Conservation (phyloP, 2,797 vertebrate genomes). For the Allenopithecus nigroviridis region DNA sequence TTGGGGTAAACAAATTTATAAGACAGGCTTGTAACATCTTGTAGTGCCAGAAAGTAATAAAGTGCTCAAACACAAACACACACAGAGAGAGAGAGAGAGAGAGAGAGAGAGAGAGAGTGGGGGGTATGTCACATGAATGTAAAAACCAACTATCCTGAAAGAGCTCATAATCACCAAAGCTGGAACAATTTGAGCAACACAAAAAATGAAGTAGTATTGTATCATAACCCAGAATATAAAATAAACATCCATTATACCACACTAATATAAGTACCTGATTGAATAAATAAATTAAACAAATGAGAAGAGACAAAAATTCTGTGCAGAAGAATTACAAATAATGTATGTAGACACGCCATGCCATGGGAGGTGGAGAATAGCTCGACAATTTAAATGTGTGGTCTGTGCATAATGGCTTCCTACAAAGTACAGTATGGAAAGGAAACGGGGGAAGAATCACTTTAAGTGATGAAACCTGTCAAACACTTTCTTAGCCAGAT, state of each 20-base stretch:
- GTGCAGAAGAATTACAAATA: neutral
- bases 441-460: neutral
- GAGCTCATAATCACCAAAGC: neutral
- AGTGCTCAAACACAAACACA: neutral
- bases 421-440: neutral
- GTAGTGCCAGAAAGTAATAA: neutral
- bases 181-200: neutral
- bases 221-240: neutral
- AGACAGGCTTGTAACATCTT: neutral
- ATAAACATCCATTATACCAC: neutral
- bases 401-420: neutral
- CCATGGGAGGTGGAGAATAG: neutral
- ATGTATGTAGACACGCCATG: neutral
- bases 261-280: neutral
- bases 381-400: neutral
- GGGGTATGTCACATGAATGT: too few relatives aligned
- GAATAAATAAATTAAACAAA: neutral
- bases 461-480: neutral
- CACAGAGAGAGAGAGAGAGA: accelerated
- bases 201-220: too few relatives aligned
- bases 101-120: too few relatives aligned
- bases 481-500: neutral
- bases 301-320: neutral
- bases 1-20: neutral
- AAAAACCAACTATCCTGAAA: neutral